A percentile compares a stretch with the other conserved stretches of the same genome.
phyloP scores from a whole-genome alignment of 2,888 invertebrate genomes.

The Lepidocyrtoides sp. region DNA sequence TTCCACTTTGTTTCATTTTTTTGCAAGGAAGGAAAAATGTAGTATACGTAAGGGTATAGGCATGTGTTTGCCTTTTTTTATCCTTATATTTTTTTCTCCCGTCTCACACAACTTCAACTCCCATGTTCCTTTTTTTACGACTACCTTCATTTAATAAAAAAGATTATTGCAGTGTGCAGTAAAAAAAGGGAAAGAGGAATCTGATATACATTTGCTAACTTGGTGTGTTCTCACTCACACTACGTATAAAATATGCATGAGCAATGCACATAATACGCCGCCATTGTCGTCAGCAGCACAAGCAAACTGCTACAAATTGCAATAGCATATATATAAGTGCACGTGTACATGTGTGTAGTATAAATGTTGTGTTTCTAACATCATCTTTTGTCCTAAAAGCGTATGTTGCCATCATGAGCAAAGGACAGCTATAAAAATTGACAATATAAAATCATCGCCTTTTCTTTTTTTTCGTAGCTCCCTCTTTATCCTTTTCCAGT shows the following conservation, averaged over 20 bases:
- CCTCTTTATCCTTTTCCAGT: not conserved
- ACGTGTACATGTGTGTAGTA: not conserved
- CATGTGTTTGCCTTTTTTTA: too few species aligned
- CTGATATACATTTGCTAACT: not conserved
- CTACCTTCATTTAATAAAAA: slow-evolving; percentile 65
- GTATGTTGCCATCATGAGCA: slow-evolving; percentile 56
- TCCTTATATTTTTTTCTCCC: not conserved
- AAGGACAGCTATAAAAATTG: slow-evolving; percentile 69
- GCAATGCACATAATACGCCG: not conserved
- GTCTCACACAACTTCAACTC: not conserved
- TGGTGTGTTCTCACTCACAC: not conserved
- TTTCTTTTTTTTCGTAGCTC: not conserved
- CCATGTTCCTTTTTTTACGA: slow-evolving; percentile 52
- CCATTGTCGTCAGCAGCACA: slow-evolving; percentile 8
- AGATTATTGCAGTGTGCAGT: slow-evolving; percentile 30
- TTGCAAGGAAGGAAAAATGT: too few species aligned
- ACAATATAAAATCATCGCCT: slow-evolving; percentile 75
- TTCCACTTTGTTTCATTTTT: too few species aligned
- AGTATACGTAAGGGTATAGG: too few species aligned
- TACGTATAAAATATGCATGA: slow-evolving; percentile 12
- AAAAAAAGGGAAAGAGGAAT: slow-evolving; percentile 16
- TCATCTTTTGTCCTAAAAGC: slow-evolving; percentile 10
- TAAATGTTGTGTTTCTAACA: not conserved
- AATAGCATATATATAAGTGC: not conserved
- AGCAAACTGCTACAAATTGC: slow-evolving; percentile 46